These are phyloP conservation scores for Falco biarmicus DNA, from an alignment of 2,797 vertebrate species.

Conservation along the genomic window DNA sequence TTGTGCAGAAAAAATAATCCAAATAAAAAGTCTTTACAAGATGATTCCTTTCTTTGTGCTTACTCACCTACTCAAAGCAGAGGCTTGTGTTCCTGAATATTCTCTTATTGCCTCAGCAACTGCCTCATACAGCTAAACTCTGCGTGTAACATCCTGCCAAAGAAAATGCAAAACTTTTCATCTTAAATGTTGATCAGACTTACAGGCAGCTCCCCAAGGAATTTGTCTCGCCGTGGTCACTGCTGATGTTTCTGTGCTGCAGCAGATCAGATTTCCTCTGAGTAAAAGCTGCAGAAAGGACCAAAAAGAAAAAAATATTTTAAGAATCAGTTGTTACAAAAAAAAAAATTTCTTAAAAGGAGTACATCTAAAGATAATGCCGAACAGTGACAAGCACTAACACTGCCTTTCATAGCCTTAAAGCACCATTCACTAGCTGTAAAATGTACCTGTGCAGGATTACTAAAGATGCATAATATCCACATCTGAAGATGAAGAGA, in stretches of 20 bases:
- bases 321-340: background rate
- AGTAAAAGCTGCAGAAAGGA: conserved; percentile 26
- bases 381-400: background rate
- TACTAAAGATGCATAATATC: background rate
- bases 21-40: background rate
- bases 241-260: background rate
- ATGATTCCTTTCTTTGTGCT: conserved; percentile 2
- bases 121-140: conserved; percentile 5
- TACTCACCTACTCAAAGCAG: background rate
- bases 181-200: conserved; percentile 51
- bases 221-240: conserved; percentile 19
- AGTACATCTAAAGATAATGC: background rate
- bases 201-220: conserved; percentile 59
- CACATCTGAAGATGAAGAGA: background rate
- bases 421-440: background rate
- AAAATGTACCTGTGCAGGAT: background rate
- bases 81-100: conserved; percentile 18
- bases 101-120: conserved; percentile 17
- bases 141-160: conserved; percentile 43
- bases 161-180: conserved; percentile 49
- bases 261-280: conserved; percentile 45
- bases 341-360: background rate
- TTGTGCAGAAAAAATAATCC: too few relatives aligned
- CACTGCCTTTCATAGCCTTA: background rate
- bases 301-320: background rate